Evolutionary conservation across 2,797 vertebrate genomes (phyloP).

Genomic region (Arctocebus calabarensis): DNA sequence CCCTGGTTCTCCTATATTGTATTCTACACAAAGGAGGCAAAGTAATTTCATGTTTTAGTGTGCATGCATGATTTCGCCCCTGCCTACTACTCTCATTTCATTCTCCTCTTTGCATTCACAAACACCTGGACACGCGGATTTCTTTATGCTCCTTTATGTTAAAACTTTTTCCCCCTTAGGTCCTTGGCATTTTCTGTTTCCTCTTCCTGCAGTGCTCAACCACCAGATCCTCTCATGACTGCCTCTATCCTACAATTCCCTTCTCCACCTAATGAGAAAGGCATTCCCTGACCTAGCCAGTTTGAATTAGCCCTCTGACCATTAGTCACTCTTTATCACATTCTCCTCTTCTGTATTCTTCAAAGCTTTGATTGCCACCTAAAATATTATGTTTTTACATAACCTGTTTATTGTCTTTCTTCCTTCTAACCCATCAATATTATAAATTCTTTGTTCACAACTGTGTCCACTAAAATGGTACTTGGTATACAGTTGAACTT

Average conservation of each 20-base stretch:
- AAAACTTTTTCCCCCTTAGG: neutral
- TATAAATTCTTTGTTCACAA: neutral
- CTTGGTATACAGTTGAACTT: neutral
- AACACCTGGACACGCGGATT: neutral
- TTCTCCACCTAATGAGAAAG: neutral
- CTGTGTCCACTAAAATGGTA: neutral
- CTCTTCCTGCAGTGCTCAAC: neutral
- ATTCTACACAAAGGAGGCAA: neutral
- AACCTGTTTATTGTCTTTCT: neutral
- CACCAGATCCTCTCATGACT: neutral
- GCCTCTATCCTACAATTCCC: neutral
- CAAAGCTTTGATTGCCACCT: neutral
- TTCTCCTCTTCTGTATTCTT: neutral
- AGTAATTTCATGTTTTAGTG: neutral
- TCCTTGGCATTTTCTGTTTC: slow-evolving; percentile 3
- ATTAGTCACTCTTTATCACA: neutral
- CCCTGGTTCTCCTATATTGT: neutral
- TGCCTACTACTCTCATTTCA: neutral
- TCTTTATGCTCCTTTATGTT: neutral
- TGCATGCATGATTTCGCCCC: neutral
- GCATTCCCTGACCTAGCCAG: neutral
- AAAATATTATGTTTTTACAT: neutral
- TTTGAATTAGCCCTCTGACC: neutral
- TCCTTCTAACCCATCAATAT: neutral
- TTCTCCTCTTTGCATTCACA: neutral